Evolutionary conservation across 2,113 vertebrate genomes (phyloP).

Genomic region (Tachysurus vachellii): DNA sequence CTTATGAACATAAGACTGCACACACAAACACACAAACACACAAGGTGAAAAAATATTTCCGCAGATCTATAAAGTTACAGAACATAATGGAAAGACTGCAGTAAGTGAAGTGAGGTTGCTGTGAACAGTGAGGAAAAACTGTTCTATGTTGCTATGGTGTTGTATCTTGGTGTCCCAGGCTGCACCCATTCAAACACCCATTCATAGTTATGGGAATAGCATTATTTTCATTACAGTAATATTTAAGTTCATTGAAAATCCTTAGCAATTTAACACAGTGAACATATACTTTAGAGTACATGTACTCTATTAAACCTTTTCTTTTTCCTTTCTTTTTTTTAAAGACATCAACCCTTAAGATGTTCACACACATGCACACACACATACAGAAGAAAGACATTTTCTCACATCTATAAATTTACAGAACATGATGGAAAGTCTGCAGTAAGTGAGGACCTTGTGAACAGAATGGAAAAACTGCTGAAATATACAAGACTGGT

Average conservation of each 20-base stretch:
- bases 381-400: not conserved
- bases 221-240: not conserved
- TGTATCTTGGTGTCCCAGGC: not conserved
- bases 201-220: not conserved
- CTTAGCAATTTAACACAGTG: not conserved
- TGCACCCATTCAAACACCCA: not conserved
- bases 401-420: not conserved
- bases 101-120: not conserved
- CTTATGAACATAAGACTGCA: slow-evolving; percentile 2
- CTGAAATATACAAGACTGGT: not conserved
- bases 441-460: not conserved
- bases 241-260: not conserved
- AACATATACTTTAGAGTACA: no score
- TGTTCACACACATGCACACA: not conserved
- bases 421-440: slow-evolving; percentile 13
- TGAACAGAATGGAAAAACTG: not conserved
- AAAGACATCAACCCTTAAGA: no score
- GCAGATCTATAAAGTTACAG: slow-evolving; percentile 1
- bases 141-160: not conserved
- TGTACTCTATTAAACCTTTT: no score
- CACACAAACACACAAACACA: not conserved
- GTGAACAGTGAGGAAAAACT: not conserved
- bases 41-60: not conserved
- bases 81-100: slow-evolving; percentile 15
- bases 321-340: no score